Conservation (phyloP, 2,888 invertebrate genomes). For the Drosophila suboccidentalis region DNA sequence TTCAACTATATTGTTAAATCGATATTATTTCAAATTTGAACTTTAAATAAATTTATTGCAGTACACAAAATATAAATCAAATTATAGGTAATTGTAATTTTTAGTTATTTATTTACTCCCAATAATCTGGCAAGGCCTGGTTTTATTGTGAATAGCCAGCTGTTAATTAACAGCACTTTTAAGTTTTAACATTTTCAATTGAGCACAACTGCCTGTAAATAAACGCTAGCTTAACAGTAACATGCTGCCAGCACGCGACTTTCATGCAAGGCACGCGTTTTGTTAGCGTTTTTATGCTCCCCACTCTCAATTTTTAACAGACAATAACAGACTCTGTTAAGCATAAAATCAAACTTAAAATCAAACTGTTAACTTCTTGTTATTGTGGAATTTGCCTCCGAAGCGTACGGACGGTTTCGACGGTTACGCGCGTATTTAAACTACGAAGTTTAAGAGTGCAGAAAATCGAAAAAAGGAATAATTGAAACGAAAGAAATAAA, state of each 20-base stretch:
- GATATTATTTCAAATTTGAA: background rate
- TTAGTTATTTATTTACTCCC: background rate
- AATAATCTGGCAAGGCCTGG: constrained; percentile 20
- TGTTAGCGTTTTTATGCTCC: constrained; percentile 24
- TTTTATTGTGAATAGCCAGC: constrained; percentile 1
- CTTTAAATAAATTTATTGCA: background rate
- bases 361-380: constrained; percentile 45
- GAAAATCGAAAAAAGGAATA: constrained; percentile 42
- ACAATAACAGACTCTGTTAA: constrained; percentile 48
- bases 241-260: constrained; percentile 23
- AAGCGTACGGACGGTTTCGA: constrained; percentile 34
- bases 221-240: background rate
- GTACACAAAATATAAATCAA: too few relatives aligned
- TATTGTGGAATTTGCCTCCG: constrained; percentile 51
- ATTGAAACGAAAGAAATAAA: constrained; percentile 32
- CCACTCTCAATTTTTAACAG: constrained; percentile 36
- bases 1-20: background rate
- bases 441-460: constrained; percentile 44
- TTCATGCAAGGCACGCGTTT: constrained; percentile 28
- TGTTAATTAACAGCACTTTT: constrained; percentile 19
- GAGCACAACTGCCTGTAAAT: constrained; percentile 7
- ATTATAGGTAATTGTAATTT: background rate
- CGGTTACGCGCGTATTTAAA: constrained; percentile 25
- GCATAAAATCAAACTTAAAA: constrained; percentile 10
- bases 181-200: constrained; percentile 4